These are phyloP conservation scores for Oreotrochilus melanogaster DNA, from an alignment of 2,113 vertebrate genomes.

Conservation along the genomic window DNA sequence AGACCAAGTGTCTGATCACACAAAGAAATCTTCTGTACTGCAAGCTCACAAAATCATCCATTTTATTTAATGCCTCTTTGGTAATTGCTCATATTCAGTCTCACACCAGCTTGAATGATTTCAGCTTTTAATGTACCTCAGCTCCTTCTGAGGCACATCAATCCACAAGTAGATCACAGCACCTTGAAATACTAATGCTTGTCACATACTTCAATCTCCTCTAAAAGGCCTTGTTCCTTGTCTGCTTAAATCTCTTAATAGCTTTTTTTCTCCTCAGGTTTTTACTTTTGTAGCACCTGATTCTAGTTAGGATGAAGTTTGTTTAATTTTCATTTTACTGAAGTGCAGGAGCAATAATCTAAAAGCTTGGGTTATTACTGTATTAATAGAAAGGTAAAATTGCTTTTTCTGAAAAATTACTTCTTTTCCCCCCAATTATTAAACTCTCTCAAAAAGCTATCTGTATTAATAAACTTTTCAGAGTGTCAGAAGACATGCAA, in stretches of 20 bases:
- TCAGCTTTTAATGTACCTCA: constrained; percentile 79
- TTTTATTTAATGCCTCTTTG: constrained; percentile 75
- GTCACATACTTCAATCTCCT: constrained; percentile 77
- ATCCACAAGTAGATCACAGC: constrained; percentile 73
- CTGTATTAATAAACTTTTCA: not conserved
- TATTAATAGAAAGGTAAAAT: constrained; percentile 42
- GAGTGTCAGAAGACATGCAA: too few relatives aligned
- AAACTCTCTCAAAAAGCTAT: not conserved
- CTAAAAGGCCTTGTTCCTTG: constrained; percentile 72
- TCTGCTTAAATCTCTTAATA: constrained; percentile 77
- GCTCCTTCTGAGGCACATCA: constrained; percentile 80
- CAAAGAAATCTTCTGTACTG: constrained; percentile 42
- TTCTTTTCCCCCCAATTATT: not conserved
- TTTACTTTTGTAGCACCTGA: constrained; percentile 72
- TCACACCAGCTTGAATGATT: constrained; percentile 71
- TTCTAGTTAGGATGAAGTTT: constrained; percentile 50
- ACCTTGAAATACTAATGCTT: constrained; percentile 78
- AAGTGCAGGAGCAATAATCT: constrained; percentile 33
- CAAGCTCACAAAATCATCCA: constrained; percentile 41
- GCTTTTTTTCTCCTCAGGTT: constrained; percentile 56
- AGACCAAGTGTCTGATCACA: constrained; percentile 18
- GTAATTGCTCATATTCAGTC: constrained; percentile 78
- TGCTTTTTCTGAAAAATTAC: not conserved
- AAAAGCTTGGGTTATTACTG: constrained; percentile 26
- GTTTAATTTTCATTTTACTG: constrained; percentile 42